Base-by-base conservation (phyloP, 2,113 vertebrate genomes). In the Rhinopomastus cyanomelas region DNA sequence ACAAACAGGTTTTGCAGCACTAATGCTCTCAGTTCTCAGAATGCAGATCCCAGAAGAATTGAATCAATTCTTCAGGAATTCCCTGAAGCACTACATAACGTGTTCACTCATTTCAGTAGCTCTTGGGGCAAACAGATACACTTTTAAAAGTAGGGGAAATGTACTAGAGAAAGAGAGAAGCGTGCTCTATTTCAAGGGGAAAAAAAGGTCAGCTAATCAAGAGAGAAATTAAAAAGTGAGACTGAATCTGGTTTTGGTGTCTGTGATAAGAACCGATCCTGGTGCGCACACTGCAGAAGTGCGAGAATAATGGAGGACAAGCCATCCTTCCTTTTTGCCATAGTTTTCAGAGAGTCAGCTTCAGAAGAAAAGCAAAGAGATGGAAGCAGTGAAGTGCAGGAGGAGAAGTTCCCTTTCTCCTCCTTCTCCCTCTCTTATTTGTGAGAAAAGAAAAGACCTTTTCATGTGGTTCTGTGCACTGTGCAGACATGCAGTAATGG, bases 31-130 rank as follows among this genome's bases (percentile, higher is more conserved):
- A 59, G 84, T 92, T 73, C 93, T 96, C 86, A 81, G 91, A 92
- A 95, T 71, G 77, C 73, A 87, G 82, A 94, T 93, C 95, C 94
- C 87, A 66, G 85, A 71, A 88, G 95, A 92, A 78, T 64, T 76
- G 85, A 95, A 67, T 81, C 94, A 91, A 94, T 95, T 94, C 94
- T 85, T 93, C 60, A 72, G 92, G 88, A 92, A 86, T 83, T 95
- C 95, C 94, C 87, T 60, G 16, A 91, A 87, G 93, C 51, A 87
- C 67, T 36, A 42, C 68, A 57, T 93, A 97, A 84, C 67, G 17
- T 91, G 74, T 81, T 93, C 5, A 12, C 76, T 95, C 77, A 88
- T 82, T 66, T 88, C 76, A 66, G 76, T 15, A 29, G 73, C 80
- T 66, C 88, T 92, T 92, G 95, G 82, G 90, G 86, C 87, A 65